Percentiles rank a stretch among this genome's conserved stretches.
Conservation (phyloP, 2,113 vertebrate genomes). For the Myotis davidii region DNA sequence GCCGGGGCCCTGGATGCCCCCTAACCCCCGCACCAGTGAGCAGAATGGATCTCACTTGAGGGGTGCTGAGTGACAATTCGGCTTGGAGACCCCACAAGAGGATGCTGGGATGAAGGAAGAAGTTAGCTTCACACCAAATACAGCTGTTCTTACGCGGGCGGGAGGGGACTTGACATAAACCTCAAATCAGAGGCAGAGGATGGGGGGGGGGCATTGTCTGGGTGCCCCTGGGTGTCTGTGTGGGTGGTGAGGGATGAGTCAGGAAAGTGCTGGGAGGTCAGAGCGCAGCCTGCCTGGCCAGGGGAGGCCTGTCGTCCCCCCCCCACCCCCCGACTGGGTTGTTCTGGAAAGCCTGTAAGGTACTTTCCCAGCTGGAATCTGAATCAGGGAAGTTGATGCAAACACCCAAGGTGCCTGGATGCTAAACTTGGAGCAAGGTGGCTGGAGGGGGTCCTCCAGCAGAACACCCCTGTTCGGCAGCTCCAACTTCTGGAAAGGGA, state of each 20-base stretch:
- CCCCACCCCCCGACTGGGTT: background rate
- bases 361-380: accelerated
- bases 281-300: background rate
- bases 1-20: background rate
- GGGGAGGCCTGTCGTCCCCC: background rate
- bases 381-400: background rate
- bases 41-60: background rate
- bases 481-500: background rate
- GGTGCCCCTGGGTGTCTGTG: background rate
- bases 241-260: background rate
- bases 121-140: background rate
- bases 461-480: background rate
- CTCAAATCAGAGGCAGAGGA: background rate
- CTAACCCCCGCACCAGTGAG: background rate
- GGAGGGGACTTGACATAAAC: no score
- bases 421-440: background rate
- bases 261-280: background rate
- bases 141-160: accelerated
- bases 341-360: background rate
- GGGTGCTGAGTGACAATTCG: background rate
- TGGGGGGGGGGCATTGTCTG: background rate
- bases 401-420: background rate
- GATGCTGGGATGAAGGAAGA: no score
- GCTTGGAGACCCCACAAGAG: background rate
- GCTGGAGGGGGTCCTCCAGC: background rate